phyloP scores from a whole-genome alignment of 2,797 vertebrate genomes.

The Taeniopygia guttata region DNA sequence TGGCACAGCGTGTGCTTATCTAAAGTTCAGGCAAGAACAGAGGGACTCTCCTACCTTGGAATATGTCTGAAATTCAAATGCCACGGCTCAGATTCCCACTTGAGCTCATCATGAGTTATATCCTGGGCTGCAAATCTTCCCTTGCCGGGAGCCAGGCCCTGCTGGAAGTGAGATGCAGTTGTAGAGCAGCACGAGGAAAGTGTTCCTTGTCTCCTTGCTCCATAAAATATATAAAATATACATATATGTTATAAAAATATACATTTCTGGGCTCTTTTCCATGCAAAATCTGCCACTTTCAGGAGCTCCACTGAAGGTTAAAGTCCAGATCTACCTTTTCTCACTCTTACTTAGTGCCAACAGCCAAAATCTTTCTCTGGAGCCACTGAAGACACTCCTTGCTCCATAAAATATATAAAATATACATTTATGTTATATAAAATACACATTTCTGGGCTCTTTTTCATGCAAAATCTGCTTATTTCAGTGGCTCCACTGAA shows the following conservation, averaged over 20 bases:
- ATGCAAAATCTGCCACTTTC: neutral
- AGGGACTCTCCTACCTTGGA: constrained; percentile 17
- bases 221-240: neutral
- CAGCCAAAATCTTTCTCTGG: too few relatives aligned
- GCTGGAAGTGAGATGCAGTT: neutral
- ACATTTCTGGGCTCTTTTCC: neutral
- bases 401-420: too few relatives aligned
- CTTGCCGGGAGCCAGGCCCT: neutral
- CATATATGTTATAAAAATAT: fast-evolving
- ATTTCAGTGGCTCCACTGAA: neutral
- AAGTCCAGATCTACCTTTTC: neutral
- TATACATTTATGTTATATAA: fast-evolving
- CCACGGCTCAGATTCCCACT: constrained; percentile 4
- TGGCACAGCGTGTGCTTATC: constrained; percentile 16
- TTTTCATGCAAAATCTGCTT: fast-evolving
- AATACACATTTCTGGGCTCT: fast-evolving
- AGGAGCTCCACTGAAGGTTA: neutral
- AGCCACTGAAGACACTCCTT: too few relatives aligned
- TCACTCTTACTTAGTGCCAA: too few relatives aligned
- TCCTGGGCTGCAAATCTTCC: neutral
- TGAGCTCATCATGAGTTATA: constrained; percentile 1
- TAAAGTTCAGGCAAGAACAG: constrained; percentile 32
- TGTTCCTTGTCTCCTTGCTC: neutral
- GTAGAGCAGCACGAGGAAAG: neutral
- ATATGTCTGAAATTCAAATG: constrained; percentile 6